Evolutionary conservation across 2,797 vertebrate species (phyloP), one percentile per base, ranked within the genome.

Genomic region (Onychomys leucogaster): DNA sequence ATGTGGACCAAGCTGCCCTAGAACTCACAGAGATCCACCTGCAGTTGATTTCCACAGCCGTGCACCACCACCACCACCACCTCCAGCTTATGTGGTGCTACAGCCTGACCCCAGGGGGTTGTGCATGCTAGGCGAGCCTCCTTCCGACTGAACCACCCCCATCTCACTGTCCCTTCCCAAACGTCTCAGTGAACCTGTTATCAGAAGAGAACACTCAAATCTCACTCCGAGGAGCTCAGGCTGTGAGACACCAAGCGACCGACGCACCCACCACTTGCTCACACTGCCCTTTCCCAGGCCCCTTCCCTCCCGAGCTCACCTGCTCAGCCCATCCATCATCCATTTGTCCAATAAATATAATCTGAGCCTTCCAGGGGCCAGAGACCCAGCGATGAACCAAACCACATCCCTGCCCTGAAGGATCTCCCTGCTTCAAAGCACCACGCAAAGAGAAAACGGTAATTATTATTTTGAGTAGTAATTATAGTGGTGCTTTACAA

Each of bases 391-490:
- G 41, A 43, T 13, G 69, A 92, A 59, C 65, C 32, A 57, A 41
- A 63, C 32, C 43, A 37, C 21, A 5, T 25, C 67, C 21, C 17
- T 21, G 13, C 91, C 94, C 95, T 1, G 41, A 16, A 73, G 90
- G 71, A 80, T 25, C 90, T 73, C 4, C 4, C 23, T 6, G 55
- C 96, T 92, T 89, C 81, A 91, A 92, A 96, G 92, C 57, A 29
- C 67, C 46, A 3, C 2, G 57, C 93, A 69, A 19, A 75, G 71
- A 80, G 84, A 84, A 92, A 78, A 61, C 0, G 4, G 85, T 97
- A 97, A 98, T 98, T 98, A 98, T 89, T 94, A 94, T 97, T 97
- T 97, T 69, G 97, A 77, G 94, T 88, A 34, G 49, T 97, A 97
- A 97, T 97, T 98, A 97, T 0, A 86, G 65, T 27, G 0, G 63